Base-by-base conservation (phyloP, 2,113 vertebrate genomes). In the Galbula dea region DNA sequence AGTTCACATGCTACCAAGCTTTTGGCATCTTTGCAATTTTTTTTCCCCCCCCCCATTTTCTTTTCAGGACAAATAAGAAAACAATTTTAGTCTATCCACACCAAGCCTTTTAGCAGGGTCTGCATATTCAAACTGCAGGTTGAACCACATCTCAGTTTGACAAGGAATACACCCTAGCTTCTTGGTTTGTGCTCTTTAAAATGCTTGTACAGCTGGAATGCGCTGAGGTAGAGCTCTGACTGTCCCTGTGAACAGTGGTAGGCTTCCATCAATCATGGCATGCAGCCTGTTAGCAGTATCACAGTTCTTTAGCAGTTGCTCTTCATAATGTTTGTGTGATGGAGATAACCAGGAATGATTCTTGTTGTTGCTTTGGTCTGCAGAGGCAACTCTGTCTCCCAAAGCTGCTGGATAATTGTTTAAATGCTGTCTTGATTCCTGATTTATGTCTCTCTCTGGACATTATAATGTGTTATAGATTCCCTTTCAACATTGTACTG, bases 131-230 rank as follows among this genome's bases (percentile, higher is more conserved):
- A 97, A 96, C 97, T 94, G 97, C 96, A 97, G 97, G 95, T 86
- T 96, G 98, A 97, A 98, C 95, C 59, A 63, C 94, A 93, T 84
- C 80, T 97, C 90, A 84, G 89, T 96, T 92, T 90, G 95, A 61
- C 21, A 13, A 72, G 61, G 81, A 82, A 74, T 46, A 49, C 37
- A 36, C 26, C 90, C 49, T 62, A 76, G 24, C 65, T 34, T 69
- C 89, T 86, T 51, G 5, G 67, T 46, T 92, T 32, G 24, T 29
- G 82, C 32, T 82, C 49, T 32, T 82, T 74, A 45, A 54, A 76
- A 71, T 22, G 34, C 58, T 58, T 58, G 74, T 66, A 8, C 41
- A 17, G 41, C 57, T 92, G 83, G 90, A 86, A 77, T 5, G 19
- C 39, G 2, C 22, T 22, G 79, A 57, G 16, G 0, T 11, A 41